These are phyloP conservation scores for Spialia ferax DNA, from an alignment of 2,888 invertebrate species.

Conservation along the genomic window DNA sequence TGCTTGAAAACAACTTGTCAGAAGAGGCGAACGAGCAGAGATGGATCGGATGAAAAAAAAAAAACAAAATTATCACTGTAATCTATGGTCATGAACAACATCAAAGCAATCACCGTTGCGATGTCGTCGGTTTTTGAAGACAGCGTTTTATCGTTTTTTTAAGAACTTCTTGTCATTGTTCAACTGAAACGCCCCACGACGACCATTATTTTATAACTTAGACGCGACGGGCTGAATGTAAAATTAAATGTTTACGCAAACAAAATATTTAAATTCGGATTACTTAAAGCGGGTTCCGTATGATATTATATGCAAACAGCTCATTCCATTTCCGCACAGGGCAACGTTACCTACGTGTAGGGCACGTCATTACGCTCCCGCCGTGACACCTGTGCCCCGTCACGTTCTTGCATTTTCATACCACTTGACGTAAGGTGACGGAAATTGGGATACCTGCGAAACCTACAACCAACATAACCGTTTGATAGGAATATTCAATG, in stretches of 20 bases:
- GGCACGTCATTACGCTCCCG: slow-evolving; percentile 18
- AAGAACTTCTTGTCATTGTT: no score
- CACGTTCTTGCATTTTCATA: slow-evolving; percentile 29
- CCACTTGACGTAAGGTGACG: slow-evolving; percentile 12
- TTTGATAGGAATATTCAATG: slow-evolving; percentile 10
- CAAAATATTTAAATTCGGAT: neutral
- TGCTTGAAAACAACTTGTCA: no score
- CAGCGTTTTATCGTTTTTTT: no score
- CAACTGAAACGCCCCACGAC: neutral
- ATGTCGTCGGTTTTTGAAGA: no score
- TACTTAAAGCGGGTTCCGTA: neutral
- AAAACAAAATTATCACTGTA: no score
- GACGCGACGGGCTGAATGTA: neutral
- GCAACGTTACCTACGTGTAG: slow-evolving; percentile 15
- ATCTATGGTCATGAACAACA: no score
- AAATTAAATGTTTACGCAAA: neutral
- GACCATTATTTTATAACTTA: neutral
- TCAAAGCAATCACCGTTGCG: no score
- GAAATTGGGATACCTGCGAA: slow-evolving; percentile 15
- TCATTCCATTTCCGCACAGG: slow-evolving; percentile 11
- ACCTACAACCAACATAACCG: neutral
- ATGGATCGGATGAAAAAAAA: no score
- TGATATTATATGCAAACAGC: slow-evolving; percentile 13
- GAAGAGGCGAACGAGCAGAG: no score
- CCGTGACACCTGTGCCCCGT: slow-evolving; percentile 30